phyloP scores from a whole-genome alignment of 1,140 invertebrate genomes.

The Cydia amplana region DNA sequence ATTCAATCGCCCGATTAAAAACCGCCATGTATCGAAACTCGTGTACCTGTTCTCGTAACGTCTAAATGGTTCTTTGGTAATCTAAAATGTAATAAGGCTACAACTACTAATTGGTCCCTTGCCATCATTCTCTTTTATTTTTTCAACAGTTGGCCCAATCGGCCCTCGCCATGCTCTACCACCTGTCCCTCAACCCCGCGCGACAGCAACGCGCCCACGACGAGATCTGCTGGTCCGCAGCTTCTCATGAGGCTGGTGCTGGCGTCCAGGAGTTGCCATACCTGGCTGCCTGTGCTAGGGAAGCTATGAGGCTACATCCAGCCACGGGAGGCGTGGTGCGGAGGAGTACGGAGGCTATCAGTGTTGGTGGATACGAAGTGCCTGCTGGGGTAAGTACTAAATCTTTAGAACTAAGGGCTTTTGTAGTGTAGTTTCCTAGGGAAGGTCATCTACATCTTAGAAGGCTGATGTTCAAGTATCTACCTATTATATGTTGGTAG shows the following conservation, averaged over 20 bases:
- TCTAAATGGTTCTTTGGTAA: too few relatives aligned
- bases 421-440: neutral
- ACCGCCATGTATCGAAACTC: too few relatives aligned
- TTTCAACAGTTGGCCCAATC: slow-evolving; percentile 60
- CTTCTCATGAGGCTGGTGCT: slow-evolving; percentile 52
- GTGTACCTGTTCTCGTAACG: too few relatives aligned
- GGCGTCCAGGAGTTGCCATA: slow-evolving; percentile 53
- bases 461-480: too few relatives aligned
- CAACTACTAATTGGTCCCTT: too few relatives aligned
- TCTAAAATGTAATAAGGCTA: too few relatives aligned
- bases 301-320: slow-evolving; percentile 63
- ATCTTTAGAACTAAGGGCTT: neutral
- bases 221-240: slow-evolving; percentile 62
- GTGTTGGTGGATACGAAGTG: slow-evolving; percentile 63
- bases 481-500: too few relatives aligned
- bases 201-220: slow-evolving; percentile 68
- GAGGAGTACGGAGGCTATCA: slow-evolving; percentile 52
- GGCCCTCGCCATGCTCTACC: slow-evolving; percentile 67
- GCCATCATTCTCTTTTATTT: neutral
- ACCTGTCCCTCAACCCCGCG: slow-evolving; percentile 68
- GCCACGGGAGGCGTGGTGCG: slow-evolving; percentile 68
- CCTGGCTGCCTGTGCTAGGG: slow-evolving; percentile 55
- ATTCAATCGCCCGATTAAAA: too few relatives aligned
- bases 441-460: neutral
- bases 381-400: slow-evolving; percentile 61